Evolutionary conservation across 2,113 vertebrate species (phyloP).

Genomic region (Brachypteracias leptosomus): DNA sequence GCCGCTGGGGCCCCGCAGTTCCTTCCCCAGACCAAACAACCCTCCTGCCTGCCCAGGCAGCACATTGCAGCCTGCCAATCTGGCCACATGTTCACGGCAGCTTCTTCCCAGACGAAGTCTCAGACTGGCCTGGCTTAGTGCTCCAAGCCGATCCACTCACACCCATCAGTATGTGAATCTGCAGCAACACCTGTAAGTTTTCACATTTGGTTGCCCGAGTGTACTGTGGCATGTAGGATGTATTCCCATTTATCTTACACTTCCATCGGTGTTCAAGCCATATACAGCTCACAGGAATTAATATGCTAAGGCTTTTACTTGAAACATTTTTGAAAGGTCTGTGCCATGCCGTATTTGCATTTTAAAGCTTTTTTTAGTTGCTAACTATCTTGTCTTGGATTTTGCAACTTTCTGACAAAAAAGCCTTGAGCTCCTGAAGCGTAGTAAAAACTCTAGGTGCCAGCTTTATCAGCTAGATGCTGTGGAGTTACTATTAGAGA

Average conservation of each 20-base stretch:
- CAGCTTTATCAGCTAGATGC: neutral
- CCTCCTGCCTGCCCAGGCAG: neutral
- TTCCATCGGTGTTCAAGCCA: neutral
- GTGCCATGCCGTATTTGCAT: neutral
- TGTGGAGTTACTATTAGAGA: neutral
- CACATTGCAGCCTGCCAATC: neutral
- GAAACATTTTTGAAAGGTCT: neutral
- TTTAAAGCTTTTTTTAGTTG: neutral
- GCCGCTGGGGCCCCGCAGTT: rapidly evolving
- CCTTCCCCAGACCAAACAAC: neutral
- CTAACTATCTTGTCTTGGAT: neutral
- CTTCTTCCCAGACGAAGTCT: neutral
- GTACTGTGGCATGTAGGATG: too few relatives aligned
- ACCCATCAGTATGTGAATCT: neutral
- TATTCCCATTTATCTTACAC: neutral
- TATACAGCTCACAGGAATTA: neutral
- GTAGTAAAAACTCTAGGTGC: neutral
- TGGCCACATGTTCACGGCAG: rapidly evolving
- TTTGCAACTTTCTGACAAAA: neutral
- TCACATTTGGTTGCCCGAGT: neutral
- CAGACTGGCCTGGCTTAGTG: neutral
- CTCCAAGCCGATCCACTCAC: rapidly evolving
- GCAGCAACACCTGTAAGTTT: rapidly evolving
- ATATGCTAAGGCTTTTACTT: neutral
- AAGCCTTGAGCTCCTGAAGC: neutral